phyloP scores from a whole-genome alignment of 2,797 vertebrate genomes.

The Echeneis naucrates region DNA sequence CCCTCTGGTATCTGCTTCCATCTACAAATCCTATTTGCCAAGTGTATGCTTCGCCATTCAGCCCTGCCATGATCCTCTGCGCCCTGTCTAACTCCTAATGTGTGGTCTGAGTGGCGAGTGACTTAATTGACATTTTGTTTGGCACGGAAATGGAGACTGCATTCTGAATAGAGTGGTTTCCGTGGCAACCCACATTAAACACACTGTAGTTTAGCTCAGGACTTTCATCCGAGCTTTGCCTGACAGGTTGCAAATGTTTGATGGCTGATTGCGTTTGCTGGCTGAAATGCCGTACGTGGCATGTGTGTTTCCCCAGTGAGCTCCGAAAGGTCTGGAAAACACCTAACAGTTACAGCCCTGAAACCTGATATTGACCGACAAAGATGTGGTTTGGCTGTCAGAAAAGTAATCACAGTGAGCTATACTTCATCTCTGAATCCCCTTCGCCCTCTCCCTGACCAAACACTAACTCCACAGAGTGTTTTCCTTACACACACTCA shows the following conservation, averaged over 20 bases:
- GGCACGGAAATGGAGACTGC: conserved; percentile 35
- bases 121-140: conserved; percentile 67
- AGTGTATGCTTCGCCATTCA: conserved; percentile 22
- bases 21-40: conserved; percentile 41
- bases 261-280: conserved; percentile 10
- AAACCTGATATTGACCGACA: conserved; percentile 43
- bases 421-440: conserved; percentile 25
- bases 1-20: conserved; percentile 20
- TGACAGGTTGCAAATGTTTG: conserved; percentile 24
- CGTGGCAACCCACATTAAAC: conserved; percentile 50
- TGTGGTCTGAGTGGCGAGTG: conserved; percentile 9
- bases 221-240: neutral
- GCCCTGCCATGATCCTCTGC: conserved; percentile 22
- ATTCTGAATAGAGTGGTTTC: conserved; percentile 62
- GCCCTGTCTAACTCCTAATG: conserved; percentile 34
- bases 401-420: conserved; percentile 44
- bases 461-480: conserved; percentile 58
- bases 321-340: conserved; percentile 60
- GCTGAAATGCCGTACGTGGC: conserved; percentile 40
- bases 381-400: conserved; percentile 53
- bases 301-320: conserved; percentile 42
- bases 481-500: conserved; percentile 31
- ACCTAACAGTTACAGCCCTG: conserved; percentile 49
- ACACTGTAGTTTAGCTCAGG: neutral
- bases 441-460: conserved; percentile 46